Evolutionary conservation across 2,797 vertebrate genomes (phyloP), one percentile per base, ranked within the genome.

Genomic region (Chrosomus eos): DNA sequence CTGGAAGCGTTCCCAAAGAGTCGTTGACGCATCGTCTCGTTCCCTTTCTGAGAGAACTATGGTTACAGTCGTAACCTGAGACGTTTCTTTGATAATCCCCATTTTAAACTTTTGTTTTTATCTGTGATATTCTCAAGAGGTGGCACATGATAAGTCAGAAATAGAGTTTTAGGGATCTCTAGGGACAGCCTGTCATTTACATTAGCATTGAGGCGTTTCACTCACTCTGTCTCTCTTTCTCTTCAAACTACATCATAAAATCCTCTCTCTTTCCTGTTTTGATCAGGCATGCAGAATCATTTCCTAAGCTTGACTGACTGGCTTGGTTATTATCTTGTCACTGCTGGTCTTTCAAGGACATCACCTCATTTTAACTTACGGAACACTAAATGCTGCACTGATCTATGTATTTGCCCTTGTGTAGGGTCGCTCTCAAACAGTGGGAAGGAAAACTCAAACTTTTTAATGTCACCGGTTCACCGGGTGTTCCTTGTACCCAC

Each of bases 251-350:
- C n/a, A 45, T 72, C 1, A 60, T 18, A 60, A 75, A 51, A 64
- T 62, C 26, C 19, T 45, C 38, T 43, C 18, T 33, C 38, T 62
- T 60, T 6, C 19, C 70, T 62, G 38, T 73, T 82, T 73, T 82
- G 68, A 82, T 73, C 80, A 28, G 68, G 55, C 80, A 62, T 72
- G 81, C 81, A 60, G 58, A 79, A 79, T 79, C 18, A 64, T 58
- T 72, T 43, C 28, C 51, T 72, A 81, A 81, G 80, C 80, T 60
- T 72, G 36, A 82, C 53, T 72, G 80, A 73, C 80, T 72, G 26
- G 13, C 67, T 60, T 71, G 53, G 68, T 43, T 81, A 45, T 81
- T 82, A 73, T 60, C 38, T 81, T 5, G 53, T 60, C 36, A 82
- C 40, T 48, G 71, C 43, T 82, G 71, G 23, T 74, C 14, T 48